phyloP scores from a whole-genome alignment of 2,797 vertebrate species.

The Fringilla coelebs region DNA sequence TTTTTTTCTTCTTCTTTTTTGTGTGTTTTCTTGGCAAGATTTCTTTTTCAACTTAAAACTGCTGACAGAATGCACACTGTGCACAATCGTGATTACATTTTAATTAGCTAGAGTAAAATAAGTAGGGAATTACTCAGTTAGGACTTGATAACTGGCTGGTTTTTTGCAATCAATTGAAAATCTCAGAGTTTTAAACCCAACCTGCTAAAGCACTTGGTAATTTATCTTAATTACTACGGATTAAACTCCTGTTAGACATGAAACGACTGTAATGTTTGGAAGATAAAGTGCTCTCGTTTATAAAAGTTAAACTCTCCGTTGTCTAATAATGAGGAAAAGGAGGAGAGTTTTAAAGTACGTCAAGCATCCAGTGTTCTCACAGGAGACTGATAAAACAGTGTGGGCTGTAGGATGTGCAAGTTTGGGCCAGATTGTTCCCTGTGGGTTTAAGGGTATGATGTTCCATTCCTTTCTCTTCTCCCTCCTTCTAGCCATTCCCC shows the following conservation, averaged over 20 bases:
- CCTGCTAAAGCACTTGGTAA: background rate
- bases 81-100: slow-evolving; percentile 71
- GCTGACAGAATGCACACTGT: slow-evolving; percentile 65
- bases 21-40: slow-evolving; percentile 58
- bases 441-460: background rate
- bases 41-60: slow-evolving; percentile 58
- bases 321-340: background rate
- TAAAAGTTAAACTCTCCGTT: background rate
- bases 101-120: slow-evolving; percentile 69
- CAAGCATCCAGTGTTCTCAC: background rate
- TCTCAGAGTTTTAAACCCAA: slow-evolving; percentile 39
- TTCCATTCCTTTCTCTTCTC: background rate
- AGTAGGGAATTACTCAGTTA: slow-evolving; percentile 65
- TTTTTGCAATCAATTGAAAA: slow-evolving; percentile 31
- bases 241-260: slow-evolving; percentile 21
- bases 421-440: background rate
- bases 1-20: background rate
- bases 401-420: background rate
- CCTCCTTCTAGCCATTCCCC: background rate
- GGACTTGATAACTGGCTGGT: slow-evolving; percentile 48
- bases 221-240: slow-evolving; percentile 40
- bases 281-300: background rate
- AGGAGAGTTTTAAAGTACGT: background rate
- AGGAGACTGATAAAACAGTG: background rate
- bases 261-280: background rate